A percentile compares a stretch with the other conserved stretches of the same genome.
Conservation (phyloP, 2,113 vertebrate species). For the Pachypanchax playfairii region DNA sequence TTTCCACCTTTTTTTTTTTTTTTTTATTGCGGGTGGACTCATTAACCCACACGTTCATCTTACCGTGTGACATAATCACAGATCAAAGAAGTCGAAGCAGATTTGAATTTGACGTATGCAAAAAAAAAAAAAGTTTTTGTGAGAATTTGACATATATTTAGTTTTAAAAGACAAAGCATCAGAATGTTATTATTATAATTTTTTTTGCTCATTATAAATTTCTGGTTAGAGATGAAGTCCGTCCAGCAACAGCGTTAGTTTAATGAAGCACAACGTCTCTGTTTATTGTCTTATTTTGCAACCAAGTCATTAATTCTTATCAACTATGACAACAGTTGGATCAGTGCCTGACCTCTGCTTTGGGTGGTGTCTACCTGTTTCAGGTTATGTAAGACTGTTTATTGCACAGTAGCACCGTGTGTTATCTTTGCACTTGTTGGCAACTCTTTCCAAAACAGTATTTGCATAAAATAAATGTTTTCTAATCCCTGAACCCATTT, state of each 20-base stretch:
- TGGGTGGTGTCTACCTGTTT: neutral
- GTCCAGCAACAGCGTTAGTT: neutral
- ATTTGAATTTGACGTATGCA: neutral
- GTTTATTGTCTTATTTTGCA: slow-evolving; percentile 7
- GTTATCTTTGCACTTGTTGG: neutral
- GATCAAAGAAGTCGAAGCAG: slow-evolving; percentile 4
- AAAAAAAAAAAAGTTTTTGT: neutral
- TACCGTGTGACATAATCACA: slow-evolving; percentile 47
- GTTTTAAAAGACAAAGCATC: no score
- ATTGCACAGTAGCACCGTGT: slow-evolving; percentile 8
- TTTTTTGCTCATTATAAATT: neutral
- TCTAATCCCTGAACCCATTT: neutral
- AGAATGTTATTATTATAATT: neutral
- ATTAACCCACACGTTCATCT: slow-evolving; percentile 43
- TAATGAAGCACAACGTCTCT: neutral
- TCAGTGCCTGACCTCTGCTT: slow-evolving; percentile 7
- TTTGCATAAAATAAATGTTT: neutral
- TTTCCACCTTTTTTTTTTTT: slow-evolving; percentile 62
- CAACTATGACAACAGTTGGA: slow-evolving; percentile 12
- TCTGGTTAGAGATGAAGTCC: slow-evolving; percentile 10
- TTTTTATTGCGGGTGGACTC: slow-evolving; percentile 48
- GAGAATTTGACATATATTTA: no score
- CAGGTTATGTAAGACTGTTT: slow-evolving; percentile 25
- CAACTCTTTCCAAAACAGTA: neutral
- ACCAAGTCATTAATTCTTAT: slow-evolving; percentile 3